Evolutionary conservation across 2,888 invertebrate species (phyloP).

Genomic region (Seira musarum): DNA sequence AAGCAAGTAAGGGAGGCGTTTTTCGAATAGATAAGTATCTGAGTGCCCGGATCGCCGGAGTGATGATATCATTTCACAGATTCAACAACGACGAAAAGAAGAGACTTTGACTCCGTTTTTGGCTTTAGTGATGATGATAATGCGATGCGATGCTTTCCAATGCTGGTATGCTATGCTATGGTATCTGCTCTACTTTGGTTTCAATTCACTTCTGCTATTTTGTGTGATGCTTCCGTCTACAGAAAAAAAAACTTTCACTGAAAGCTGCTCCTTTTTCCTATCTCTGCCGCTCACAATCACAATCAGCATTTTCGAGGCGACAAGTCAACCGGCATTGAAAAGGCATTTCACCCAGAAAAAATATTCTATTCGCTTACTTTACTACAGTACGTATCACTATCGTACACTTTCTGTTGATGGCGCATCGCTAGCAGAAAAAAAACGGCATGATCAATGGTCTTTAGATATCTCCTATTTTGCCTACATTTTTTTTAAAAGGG

Average conservation of each 20-base stretch:
- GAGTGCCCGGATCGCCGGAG: slow-evolving; percentile 67
- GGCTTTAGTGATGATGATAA: background rate
- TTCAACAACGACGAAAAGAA: slow-evolving; percentile 52
- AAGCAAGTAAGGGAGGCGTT: no score
- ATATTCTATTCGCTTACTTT: background rate
- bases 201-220: no score
- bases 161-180: no score
- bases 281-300: background rate
- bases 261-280: background rate
- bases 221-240: background rate
- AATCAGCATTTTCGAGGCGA: background rate
- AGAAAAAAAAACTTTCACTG: no score
- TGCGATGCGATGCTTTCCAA: no score
- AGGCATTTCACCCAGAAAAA: background rate
- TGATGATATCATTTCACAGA: slow-evolving; percentile 67
- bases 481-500: background rate
- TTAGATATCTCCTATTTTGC: no score
- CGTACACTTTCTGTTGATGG: background rate
- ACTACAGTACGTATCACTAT: background rate
- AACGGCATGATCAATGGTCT: background rate
- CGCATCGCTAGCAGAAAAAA: background rate
- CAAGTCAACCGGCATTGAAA: background rate
- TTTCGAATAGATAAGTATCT: no score
- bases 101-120: background rate
- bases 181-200: background rate